Base-by-base conservation (phyloP, 2,888 invertebrate species). In the Margaritifera margaritifera region DNA sequence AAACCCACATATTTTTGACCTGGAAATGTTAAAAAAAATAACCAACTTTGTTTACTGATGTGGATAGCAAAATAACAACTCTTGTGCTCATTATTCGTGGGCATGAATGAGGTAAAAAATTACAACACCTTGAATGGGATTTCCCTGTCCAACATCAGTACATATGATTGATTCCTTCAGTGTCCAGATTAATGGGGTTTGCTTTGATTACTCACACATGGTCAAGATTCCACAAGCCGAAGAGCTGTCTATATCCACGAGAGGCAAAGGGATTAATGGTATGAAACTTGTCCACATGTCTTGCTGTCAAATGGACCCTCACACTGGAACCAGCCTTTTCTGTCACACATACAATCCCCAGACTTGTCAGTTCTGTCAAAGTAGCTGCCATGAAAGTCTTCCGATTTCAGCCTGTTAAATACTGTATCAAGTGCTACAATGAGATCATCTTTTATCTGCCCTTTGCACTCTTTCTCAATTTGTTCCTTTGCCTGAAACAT, bases 301-400 rank as follows among this genome's bases (percentile, higher is more conserved):
- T 79, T 72, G 54, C 74, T 69, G 68, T 87, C 84, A 59, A 79
- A 89, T 22, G 83, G 81, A 4, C 89, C 89, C 66, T 88, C 80
- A 71, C 89, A 89, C 59, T 73, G 69, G 70, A 89, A 89, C 83
- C 85, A 81, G n/a, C 89, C 89, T 20, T 82, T 74, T 6, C 77
- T 78, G 71, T 88, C 86, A 80, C 89, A 89, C 22, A 88, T 72
- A 18, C 64, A 55, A 42, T 81, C 78, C 42, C 71, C 70, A 6
- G 80, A 60, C 18, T 71, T 68, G 4, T 82, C 81, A 1, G 70
- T 75, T 1, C 86, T 70, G 62, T 85, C 85, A 71, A 86, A 86
- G 68, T 84, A 85, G 18, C 74, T 69, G 20, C 81, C 79, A 57
- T 86, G 83, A 62, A 79, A 84, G 62, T 82, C 83, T 25, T 80